phyloP scores from a whole-genome alignment of 2,888 invertebrate species.

The Tineola bisselliella region DNA sequence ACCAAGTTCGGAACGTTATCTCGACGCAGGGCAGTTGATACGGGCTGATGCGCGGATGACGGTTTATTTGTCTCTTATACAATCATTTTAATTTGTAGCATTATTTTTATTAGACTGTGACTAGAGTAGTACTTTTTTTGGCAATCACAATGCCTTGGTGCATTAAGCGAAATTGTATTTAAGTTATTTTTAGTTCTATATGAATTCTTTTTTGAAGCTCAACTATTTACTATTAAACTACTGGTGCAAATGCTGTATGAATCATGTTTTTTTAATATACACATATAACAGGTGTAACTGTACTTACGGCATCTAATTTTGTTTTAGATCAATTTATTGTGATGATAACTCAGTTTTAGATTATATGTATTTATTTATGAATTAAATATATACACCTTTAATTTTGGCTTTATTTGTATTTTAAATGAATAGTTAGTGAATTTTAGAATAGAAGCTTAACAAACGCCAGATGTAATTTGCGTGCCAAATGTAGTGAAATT shows the following conservation, averaged over 20 bases:
- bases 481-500: constrained; percentile 53
- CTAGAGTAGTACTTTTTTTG: constrained; percentile 25
- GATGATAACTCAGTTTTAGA: not conserved
- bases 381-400: not conserved
- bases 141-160: constrained; percentile 40
- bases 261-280: not conserved
- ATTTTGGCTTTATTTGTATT: not conserved
- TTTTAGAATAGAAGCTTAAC: constrained; percentile 3
- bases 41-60: not conserved
- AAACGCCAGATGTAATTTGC: constrained; percentile 30
- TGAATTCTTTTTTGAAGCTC: not conserved
- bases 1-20: not conserved
- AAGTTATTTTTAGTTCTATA: not conserved
- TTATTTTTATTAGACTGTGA: constrained; percentile 43
- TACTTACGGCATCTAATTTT: constrained; percentile 5
- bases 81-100: not conserved
- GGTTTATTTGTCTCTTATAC: not conserved
- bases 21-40: not conserved
- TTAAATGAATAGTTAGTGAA: not conserved
- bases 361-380: constrained; percentile 2
- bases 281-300: constrained; percentile 7
- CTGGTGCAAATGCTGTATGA: not conserved
- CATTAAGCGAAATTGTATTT: constrained; percentile 24
- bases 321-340: not conserved
- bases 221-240: constrained; percentile 1